phyloP scores from a whole-genome alignment of 2,888 invertebrate genomes.

The Clostera curtula region DNA sequence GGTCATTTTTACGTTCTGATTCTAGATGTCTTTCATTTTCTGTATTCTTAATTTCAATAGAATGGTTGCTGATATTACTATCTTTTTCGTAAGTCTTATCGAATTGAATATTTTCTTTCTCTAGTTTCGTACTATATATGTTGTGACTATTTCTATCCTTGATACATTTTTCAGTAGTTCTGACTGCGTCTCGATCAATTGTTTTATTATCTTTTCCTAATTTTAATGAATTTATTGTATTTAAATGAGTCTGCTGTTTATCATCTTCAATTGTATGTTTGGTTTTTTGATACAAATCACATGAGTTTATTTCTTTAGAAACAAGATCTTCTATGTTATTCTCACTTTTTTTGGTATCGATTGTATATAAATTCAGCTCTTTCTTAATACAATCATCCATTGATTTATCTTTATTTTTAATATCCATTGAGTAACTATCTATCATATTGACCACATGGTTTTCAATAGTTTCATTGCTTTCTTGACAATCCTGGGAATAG shows the following conservation, averaged over 20 bases:
- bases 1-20: too few species aligned
- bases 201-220: constrained; percentile 35
- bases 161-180: constrained; percentile 36
- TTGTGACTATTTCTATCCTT: constrained; percentile 39
- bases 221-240: constrained; percentile 37
- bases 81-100: constrained; percentile 55
- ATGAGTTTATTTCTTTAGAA: too few species aligned
- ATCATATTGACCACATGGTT: too few species aligned
- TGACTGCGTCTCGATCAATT: constrained; percentile 25
- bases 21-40: constrained; percentile 53
- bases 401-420: too few species aligned
- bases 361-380: too few species aligned
- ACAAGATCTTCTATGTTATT: too few species aligned
- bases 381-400: too few species aligned
- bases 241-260: constrained; percentile 36
- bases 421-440: too few species aligned
- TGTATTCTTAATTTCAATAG: constrained; percentile 29
- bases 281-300: too few species aligned
- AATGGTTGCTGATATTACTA: constrained; percentile 22
- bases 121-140: constrained; percentile 38
- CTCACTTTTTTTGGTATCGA: too few species aligned
- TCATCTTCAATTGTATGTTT: constrained; percentile 40
- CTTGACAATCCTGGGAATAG: too few species aligned
- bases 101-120: constrained; percentile 65
- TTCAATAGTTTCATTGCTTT: too few species aligned